A percentile compares a stretch with the other conserved stretches of the same genome.
These are phyloP conservation scores for Chrysotoxum bicinctum DNA, from an alignment of 2,888 invertebrate genomes.

Conservation along the genomic window DNA sequence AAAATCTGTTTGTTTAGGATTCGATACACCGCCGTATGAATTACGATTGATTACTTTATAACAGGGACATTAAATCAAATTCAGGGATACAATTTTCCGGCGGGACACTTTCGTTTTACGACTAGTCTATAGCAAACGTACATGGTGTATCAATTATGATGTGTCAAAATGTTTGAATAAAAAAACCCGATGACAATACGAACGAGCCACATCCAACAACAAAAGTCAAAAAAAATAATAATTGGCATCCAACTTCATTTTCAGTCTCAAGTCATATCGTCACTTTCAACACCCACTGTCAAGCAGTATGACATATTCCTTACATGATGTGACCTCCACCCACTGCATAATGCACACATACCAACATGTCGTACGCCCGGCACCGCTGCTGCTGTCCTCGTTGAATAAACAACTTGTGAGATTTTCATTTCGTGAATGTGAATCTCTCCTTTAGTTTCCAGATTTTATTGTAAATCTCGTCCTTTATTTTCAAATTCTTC, in stretches of 20 bases:
- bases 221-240: neutral
- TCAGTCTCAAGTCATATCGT: neutral
- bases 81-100: no score
- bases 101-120: no score
- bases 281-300: constrained; percentile 16
- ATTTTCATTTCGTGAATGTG: constrained; percentile 63
- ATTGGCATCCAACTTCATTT: neutral
- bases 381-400: neutral
- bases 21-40: no score
- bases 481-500: constrained; percentile 42
- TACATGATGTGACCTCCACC: constrained; percentile 7
- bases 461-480: constrained; percentile 67
- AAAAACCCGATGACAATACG: neutral
- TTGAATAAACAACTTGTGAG: constrained; percentile 69
- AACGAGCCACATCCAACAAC: neutral
- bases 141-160: no score
- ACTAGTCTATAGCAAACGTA: no score
- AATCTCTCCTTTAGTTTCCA: constrained; percentile 47
- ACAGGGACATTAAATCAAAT: no score
- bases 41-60: no score
- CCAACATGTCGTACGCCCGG: constrained; percentile 5
- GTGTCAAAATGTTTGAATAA: neutral
- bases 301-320: constrained; percentile 2
- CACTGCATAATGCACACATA: constrained; percentile 17
- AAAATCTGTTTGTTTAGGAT: no score